These are phyloP conservation scores for Arvicola amphibius DNA, from an alignment of 2,797 vertebrate genomes.

Conservation along the genomic window DNA sequence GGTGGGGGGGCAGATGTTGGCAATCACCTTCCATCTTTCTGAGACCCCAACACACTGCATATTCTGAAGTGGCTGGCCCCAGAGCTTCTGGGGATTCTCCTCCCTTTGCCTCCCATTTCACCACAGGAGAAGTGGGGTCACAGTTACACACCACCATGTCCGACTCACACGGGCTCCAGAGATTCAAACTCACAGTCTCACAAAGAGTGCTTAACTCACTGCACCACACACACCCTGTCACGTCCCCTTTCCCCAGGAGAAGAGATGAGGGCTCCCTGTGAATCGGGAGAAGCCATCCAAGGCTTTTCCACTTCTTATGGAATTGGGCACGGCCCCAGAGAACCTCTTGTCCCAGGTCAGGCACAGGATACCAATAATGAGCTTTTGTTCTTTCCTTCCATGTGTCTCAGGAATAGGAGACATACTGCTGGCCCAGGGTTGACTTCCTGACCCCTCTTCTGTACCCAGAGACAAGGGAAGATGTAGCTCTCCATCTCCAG, in stretches of 20 bases:
- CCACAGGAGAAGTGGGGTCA: neutral
- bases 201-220: neutral
- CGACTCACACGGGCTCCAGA: too few species aligned
- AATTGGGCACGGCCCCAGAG: neutral
- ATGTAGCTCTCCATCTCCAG: rapidly evolving
- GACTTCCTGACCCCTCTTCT: neutral
- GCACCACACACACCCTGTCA: rapidly evolving
- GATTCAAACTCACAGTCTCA: too few species aligned
- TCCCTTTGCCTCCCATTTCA: rapidly evolving
- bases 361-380: too few species aligned
- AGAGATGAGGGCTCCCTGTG: neutral
- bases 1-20: neutral
- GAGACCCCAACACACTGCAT: neutral
- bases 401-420: neutral
- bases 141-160: neutral
- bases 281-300: neutral
- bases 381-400: neutral
- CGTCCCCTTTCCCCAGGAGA: neutral
- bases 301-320: neutral
- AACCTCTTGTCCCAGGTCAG: too few species aligned
- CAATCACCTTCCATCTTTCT: neutral
- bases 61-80: neutral
- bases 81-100: neutral
- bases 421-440: neutral
- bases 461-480: neutral